These are phyloP conservation scores for Thecophora atra DNA, from an alignment of 2,888 invertebrate species.

Conservation along the genomic window DNA sequence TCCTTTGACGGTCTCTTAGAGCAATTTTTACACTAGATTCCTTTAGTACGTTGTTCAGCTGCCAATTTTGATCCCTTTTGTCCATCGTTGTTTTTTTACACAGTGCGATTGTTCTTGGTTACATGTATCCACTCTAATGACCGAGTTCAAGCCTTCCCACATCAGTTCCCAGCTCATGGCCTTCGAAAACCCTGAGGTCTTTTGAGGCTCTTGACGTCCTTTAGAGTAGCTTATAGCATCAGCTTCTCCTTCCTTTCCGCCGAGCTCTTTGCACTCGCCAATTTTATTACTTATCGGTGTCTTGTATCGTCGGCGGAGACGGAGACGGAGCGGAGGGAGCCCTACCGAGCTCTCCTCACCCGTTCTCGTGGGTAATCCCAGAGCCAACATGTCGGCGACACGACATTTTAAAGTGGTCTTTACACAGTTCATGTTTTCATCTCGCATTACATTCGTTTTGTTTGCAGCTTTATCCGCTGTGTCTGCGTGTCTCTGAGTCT, in stretches of 20 bases:
- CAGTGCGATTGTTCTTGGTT: too few relatives aligned
- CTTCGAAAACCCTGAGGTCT: too few relatives aligned
- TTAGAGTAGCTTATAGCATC: too few relatives aligned
- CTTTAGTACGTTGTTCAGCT: neutral
- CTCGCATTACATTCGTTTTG: conserved; percentile 31
- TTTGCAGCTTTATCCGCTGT: conserved; percentile 25
- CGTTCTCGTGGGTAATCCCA: conserved; percentile 17
- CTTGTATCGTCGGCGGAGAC: conserved; percentile 17
- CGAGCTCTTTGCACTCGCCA: neutral
- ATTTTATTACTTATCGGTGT: conserved; percentile 23
- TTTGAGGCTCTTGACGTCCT: neutral
- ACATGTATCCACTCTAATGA: too few relatives aligned
- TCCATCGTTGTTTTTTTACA: neutral
- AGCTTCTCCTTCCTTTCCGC: neutral
- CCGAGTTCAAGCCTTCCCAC: too few relatives aligned
- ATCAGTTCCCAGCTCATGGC: too few relatives aligned
- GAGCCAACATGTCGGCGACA: conserved; percentile 35
- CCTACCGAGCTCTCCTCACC: conserved; percentile 38
- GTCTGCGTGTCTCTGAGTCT: conserved; percentile 1
- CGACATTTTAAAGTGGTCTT: conserved; percentile 37
- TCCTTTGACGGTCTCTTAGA: too few relatives aligned
- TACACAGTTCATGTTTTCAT: conserved; percentile 39
- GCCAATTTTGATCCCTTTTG: neutral
- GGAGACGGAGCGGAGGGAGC: conserved; percentile 2
- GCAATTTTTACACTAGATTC: too few relatives aligned